Conservation (phyloP, 2,113 vertebrate species). For the Ophiodon elongatus region DNA sequence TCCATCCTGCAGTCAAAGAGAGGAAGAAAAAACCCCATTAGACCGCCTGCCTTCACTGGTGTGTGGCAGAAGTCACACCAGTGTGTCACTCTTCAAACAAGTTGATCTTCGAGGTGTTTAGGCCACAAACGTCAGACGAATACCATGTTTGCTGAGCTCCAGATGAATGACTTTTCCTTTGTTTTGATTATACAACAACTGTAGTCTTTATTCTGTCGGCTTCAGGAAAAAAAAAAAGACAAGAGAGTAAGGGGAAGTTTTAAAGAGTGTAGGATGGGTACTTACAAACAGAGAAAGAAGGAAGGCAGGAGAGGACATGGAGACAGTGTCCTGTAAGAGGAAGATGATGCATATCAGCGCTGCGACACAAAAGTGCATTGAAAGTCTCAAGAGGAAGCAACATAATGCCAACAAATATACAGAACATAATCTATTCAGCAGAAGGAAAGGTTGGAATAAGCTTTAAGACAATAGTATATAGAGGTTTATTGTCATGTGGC, state of each 20-base stretch:
- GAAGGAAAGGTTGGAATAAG: conserved; percentile 11
- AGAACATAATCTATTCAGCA: not conserved
- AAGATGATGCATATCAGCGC: conserved; percentile 77
- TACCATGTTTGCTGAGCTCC: not conserved
- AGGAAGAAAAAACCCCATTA: not conserved
- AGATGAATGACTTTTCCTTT: not conserved
- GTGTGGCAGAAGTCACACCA: not conserved
- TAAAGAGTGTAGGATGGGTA: conserved; percentile 76
- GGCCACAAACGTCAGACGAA: not conserved
- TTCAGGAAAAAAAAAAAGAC: not conserved
- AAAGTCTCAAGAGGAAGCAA: conserved; percentile 23
- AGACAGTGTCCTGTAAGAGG: conserved; percentile 96
- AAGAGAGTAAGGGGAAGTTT: conserved; percentile 3
- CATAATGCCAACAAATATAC: not conserved
- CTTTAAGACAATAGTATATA: not conserved
- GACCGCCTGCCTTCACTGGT: not conserved
- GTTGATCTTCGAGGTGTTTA: no score
- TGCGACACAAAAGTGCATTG: conserved; percentile 29
- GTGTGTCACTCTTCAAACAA: not conserved
- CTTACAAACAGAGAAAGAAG: conserved; percentile 99
- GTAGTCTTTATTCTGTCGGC: not conserved
- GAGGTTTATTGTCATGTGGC: not conserved
- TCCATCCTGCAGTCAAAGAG: conserved; percentile 86
- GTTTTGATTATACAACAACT: not conserved
- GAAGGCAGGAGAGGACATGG: conserved; percentile 99